These are phyloP conservation scores for Diarsia brunnea DNA, from an alignment of 2,888 invertebrate species.

Conservation along the genomic window DNA sequence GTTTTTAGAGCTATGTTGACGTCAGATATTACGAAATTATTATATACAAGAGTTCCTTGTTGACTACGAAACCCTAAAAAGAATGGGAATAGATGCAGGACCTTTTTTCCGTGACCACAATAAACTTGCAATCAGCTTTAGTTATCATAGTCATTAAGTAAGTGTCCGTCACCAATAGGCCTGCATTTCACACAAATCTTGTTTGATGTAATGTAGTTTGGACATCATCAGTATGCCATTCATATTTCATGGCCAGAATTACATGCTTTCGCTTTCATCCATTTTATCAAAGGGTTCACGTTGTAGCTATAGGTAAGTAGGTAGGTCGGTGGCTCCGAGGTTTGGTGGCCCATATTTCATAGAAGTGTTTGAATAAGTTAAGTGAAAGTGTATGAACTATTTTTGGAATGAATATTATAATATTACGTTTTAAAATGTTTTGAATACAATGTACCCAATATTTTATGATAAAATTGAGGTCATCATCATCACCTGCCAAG, in stretches of 20 bases:
- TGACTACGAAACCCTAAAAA: not conserved
- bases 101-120: not conserved
- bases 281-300: conserved; percentile 25
- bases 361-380: not conserved
- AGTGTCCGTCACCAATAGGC: conserved; percentile 6
- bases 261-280: conserved; percentile 45
- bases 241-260: conserved; percentile 42
- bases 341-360: conserved; percentile 13
- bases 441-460: too few relatives aligned
- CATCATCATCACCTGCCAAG: too few relatives aligned
- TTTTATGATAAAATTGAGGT: too few relatives aligned
- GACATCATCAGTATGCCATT: conserved; percentile 53
- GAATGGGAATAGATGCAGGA: not conserved
- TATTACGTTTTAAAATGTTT: too few relatives aligned
- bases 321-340: not conserved
- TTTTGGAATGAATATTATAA: too few relatives aligned
- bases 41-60: too few relatives aligned
- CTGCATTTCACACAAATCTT: conserved; percentile 9
- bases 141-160: conserved; percentile 30
- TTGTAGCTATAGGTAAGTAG: not conserved
- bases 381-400: too few relatives aligned
- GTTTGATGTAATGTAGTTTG: conserved; percentile 17
- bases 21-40: too few relatives aligned
- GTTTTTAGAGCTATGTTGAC: not conserved
- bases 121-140: not conserved